A percentile compares a stretch with the other conserved stretches of the same genome.
Conservation (phyloP, 30 jellyfish, hydroid and myxozoan genomes). For the Cassiopea xamachana region DNA sequence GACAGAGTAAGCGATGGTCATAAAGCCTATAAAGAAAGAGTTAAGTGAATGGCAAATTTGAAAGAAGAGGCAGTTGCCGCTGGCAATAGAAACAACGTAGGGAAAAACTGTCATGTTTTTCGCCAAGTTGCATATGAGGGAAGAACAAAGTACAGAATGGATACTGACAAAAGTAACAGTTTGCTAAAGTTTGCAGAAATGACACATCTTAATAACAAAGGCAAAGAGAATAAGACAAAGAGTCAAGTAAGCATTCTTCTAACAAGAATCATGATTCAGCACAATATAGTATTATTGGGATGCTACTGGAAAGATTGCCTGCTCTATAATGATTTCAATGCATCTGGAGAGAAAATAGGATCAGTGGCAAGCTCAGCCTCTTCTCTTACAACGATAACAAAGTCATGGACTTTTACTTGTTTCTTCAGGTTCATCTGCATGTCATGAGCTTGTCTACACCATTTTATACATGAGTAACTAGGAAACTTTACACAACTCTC, state of each 20-base stretch:
- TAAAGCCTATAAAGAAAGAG: neutral
- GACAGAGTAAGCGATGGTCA: neutral
- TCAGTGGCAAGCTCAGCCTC: constrained; percentile 52
- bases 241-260: neutral
- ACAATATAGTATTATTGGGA: neutral
- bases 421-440: neutral
- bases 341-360: constrained; percentile 31
- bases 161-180: neutral
- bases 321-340: constrained; percentile 2
- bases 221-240: neutral
- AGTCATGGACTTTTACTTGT: neutral
- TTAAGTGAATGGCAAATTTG: neutral
- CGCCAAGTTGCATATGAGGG: neutral
- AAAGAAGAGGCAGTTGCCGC: neutral
- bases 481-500: constrained; percentile 18
- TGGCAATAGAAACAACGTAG: neutral
- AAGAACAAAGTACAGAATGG: neutral
- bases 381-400: constrained; percentile 2
- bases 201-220: neutral
- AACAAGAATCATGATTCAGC: neutral
- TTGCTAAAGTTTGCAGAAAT: neutral
- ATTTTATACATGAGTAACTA: constrained; percentile 8
- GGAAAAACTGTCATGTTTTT: neutral
- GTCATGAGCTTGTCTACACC: constrained; percentile 46
- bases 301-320: neutral